Conservation (phyloP, 2,888 invertebrate species). For the Strigamia crassipes region DNA sequence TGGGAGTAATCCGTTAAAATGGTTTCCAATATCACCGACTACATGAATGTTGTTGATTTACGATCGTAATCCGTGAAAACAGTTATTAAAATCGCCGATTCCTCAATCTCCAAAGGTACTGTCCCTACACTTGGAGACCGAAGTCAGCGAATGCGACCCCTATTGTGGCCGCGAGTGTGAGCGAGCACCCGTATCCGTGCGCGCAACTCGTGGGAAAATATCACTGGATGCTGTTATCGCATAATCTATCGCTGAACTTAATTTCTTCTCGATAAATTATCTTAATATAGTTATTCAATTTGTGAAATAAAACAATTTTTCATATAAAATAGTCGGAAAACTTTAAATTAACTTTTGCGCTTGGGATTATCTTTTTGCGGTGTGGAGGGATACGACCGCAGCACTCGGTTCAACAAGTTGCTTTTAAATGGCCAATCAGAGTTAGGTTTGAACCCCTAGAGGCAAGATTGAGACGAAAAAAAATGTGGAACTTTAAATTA, state of each 20-base stretch:
- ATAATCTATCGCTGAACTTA: neutral
- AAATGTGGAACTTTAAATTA: constrained; percentile 25
- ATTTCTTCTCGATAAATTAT: neutral
- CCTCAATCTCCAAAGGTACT: constrained; percentile 38
- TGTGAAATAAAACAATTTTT: neutral
- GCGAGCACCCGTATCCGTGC: neutral
- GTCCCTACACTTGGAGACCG: constrained; percentile 42
- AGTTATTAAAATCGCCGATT: constrained; percentile 1
- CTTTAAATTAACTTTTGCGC: neutral
- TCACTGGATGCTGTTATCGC: neutral
- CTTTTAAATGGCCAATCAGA: constrained; percentile 39
- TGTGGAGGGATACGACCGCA: neutral
- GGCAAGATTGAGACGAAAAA: neutral
- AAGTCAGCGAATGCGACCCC: constrained; percentile 42
- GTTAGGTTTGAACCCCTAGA: constrained; percentile 20
- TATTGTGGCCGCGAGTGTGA: constrained; percentile 27
- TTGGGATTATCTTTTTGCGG: neutral
- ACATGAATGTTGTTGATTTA: constrained; percentile 26
- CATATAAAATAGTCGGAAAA: neutral
- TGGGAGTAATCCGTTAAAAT: constrained; percentile 37
- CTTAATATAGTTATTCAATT: neutral
- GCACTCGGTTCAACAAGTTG: constrained; percentile 20
- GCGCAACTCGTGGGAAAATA: constrained; percentile 29
- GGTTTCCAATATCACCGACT: neutral
- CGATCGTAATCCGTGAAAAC: constrained; percentile 1